These are phyloP conservation scores for Pipistrellus kuhlii DNA, from an alignment of 2,797 vertebrate genomes.

Conservation along the genomic window DNA sequence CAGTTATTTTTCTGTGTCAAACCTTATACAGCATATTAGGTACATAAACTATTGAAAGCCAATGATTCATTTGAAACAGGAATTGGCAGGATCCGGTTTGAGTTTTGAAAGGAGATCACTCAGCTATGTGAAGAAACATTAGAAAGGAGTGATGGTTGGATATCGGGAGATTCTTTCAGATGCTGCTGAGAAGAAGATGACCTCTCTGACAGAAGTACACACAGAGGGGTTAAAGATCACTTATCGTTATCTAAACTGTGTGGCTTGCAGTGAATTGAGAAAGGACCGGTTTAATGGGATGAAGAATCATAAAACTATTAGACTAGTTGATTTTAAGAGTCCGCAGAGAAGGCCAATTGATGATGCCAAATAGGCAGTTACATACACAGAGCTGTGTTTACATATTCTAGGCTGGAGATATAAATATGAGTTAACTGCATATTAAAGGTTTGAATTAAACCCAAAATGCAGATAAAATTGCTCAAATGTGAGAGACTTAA, in stretches of 20 bases:
- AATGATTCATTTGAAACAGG: neutral
- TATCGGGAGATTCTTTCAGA: neutral
- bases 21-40: neutral
- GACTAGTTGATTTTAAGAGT: conserved; percentile 4
- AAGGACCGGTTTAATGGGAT: neutral
- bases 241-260: neutral
- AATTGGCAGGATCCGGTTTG: neutral
- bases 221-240: neutral
- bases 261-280: neutral
- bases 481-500: neutral
- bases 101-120: neutral
- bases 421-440: neutral
- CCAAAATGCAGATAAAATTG: neutral
- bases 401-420: neutral
- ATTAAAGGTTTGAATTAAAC: neutral
- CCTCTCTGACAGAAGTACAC: neutral
- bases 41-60: neutral
- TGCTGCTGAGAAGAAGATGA: neutral
- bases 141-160: neutral
- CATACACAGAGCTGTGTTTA: neutral
- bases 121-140: neutral
- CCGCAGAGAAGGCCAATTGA: neutral
- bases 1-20: neutral
- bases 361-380: neutral
- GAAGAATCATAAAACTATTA: neutral